Base-by-base conservation (phyloP, 2,113 vertebrate species). In the Uropsilus gracilis region DNA sequence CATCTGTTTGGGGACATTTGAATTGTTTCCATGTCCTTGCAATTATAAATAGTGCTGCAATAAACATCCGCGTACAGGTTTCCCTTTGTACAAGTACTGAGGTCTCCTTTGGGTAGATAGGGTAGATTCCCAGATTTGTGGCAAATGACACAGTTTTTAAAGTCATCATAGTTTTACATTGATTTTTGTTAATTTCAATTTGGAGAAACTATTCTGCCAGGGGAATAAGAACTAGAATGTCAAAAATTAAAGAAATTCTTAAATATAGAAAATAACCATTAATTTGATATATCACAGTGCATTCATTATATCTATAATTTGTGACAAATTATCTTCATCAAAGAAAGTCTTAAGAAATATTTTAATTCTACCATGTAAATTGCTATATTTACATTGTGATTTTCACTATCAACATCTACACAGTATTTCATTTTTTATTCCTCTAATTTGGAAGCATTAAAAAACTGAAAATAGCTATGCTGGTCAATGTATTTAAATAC, bases 131-230 rank as follows among this genome's bases (percentile, higher is more conserved):
- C n/a, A n/a, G n/a, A n/a, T n/a, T n/a, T n/a, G n/a, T 59, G 37
- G 30, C 30, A 34, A 94, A 83, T 44, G 64, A 77, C 83, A 22
- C 8, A 30, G n/a, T 78, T 72, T 59, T 48, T 91, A 7, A 18
- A 90, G 37, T 50, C 63, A 63, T n/a, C 77, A 37, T 26, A 77
- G 48, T 91, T 73, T 82, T 53, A 42, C 10, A 44, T 42, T 73
- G 71, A 42, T 48, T 87, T 82, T 83, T 66, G 69, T 89, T 80
- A 59, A 71, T 78, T 88, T 46, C 39, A 91, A 18, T 59, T 68
- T 78, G n/a, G 44, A 94, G 55, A 83, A 91, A 83, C 13, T 76
- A n/a, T n/a, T 83, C 32, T n/a, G 26, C 42, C 39, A 61, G 57
- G 28, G 30, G 39, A 82, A 61, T 34, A 87, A 22, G 20, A 75